Evolutionary conservation across 2,888 invertebrate genomes (phyloP).

Genomic region (Gymnosoma rotundatum): DNA sequence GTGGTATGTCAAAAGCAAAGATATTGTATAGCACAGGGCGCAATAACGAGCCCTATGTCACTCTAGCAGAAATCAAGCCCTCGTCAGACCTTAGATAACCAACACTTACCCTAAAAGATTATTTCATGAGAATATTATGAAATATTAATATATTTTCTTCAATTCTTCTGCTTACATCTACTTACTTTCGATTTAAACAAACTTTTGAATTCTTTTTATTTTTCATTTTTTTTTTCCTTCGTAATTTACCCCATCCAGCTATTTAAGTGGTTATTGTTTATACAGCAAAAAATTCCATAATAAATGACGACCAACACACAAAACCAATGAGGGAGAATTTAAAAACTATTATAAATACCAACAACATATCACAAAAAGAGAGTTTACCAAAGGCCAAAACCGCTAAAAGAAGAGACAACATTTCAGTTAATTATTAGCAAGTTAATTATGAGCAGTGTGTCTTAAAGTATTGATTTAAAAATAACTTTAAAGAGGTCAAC

Average conservation of each 20-base stretch:
- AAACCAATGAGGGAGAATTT: slow-evolving; percentile 1
- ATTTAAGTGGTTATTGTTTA: slow-evolving; percentile 10
- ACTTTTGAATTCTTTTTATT: too few relatives aligned
- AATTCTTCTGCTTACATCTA: too few relatives aligned
- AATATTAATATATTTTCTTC: too few relatives aligned
- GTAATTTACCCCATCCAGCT: slow-evolving; percentile 8
- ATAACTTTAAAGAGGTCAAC: too few relatives aligned
- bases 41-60: too few relatives aligned
- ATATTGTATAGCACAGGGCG: too few relatives aligned
- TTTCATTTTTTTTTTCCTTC: slow-evolving; percentile 11
- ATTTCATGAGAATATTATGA: too few relatives aligned
- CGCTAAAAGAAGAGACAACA: not conserved
- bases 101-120: too few relatives aligned
- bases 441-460: not conserved
- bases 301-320: not conserved
- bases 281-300: slow-evolving; percentile 13
- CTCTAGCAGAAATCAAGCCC: too few relatives aligned
- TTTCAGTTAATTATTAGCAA: not conserved
- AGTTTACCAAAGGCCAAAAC: not conserved
- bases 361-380: not conserved
- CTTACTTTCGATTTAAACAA: too few relatives aligned
- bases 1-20: too few relatives aligned
- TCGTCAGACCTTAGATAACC: too few relatives aligned
- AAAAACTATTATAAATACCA: not conserved
- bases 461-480: not conserved